Base-by-base conservation (phyloP, 1,140 invertebrate species). In the Drosophila baimaii region DNA sequence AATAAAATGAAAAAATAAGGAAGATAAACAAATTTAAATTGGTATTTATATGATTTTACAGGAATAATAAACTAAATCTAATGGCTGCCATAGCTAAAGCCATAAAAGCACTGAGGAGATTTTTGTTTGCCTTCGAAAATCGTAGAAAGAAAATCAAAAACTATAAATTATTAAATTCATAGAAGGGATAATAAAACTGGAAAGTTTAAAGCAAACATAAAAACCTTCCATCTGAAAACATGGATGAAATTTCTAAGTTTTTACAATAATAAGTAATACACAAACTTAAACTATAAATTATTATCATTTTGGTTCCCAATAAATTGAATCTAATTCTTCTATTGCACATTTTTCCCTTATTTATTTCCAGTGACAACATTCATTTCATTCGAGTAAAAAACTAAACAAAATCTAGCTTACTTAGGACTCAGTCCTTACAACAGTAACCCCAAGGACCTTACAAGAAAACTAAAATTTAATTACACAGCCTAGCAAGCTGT, bases 401-500 rank as follows among this genome's bases (percentile, higher is more conserved):
- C 19, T 5, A 21, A 21, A 13, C 19, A 13, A n/a, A 52, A 10
- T n/a, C 3, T 12, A 17, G 3, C 17, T 31, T 6, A 5, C 39
- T 39, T 5, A 19, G 7, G 31, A 9, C 1, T 13, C 7, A 29
- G 25, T 19, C 5, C 5, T n/a, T n/a, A 29, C 7, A n/a, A 15
- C 23, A 61, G 27, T 51, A 39, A 46, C 21, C 13, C 23, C 9
- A 49, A 35, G 9, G 23, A n/a, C 5, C 33, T 21, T 35, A 58
- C 21, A 54, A 43, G 35, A 41, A 15, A 58, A 64, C 37, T 73
- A 27, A 71, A 71, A 63, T 77, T 68, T 37, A 55, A 69, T 54
- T 66, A 69, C 15, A 29, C 19, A 61, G 57, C 70, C 43, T 39
- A 47, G 55, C 46, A 49, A 29, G 21, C 13, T 19, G 52, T 65